phyloP scores from a whole-genome alignment of 2,797 vertebrate genomes.

The Philypnodon macrostomus region DNA sequence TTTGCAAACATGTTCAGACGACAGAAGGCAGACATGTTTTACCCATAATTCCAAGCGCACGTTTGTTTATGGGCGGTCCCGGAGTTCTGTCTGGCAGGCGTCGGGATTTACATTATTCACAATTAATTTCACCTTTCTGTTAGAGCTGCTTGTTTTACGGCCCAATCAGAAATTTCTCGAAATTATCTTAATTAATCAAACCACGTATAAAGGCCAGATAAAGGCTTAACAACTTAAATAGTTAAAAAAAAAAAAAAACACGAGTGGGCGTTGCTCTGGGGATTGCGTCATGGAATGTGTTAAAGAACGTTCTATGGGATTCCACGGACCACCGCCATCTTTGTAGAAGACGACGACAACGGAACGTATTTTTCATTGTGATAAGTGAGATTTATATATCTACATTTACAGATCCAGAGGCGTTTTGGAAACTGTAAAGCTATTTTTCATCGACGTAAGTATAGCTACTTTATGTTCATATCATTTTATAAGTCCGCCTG shows the following conservation, averaged over 20 bases:
- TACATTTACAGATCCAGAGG: background rate
- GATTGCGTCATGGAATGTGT: constrained; percentile 20
- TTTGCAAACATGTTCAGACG: background rate
- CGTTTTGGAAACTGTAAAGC: background rate
- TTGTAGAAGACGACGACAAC: constrained; percentile 14
- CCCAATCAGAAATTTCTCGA: background rate
- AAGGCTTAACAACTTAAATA: too few relatives aligned
- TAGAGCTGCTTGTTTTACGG: background rate
- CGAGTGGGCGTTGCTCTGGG: background rate
- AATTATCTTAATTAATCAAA: background rate
- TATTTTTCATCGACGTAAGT: constrained; percentile 36
- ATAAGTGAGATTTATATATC: constrained; percentile 21
- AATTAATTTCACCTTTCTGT: background rate
- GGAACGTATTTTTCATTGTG: background rate
- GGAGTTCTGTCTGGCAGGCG: background rate
- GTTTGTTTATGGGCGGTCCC: accelerated
- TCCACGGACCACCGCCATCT: constrained; percentile 57
- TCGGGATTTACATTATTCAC: background rate
- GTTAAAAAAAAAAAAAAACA: too few relatives aligned
- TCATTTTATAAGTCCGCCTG: too few relatives aligned
- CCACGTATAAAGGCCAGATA: background rate
- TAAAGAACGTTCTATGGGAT: constrained; percentile 25
- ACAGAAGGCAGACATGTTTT: constrained; percentile 59
- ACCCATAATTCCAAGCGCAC: constrained; percentile 46
- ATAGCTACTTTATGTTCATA: background rate